These are phyloP conservation scores for Hirundo rustica DNA, from an alignment of 2,797 vertebrate genomes.

Conservation along the genomic window DNA sequence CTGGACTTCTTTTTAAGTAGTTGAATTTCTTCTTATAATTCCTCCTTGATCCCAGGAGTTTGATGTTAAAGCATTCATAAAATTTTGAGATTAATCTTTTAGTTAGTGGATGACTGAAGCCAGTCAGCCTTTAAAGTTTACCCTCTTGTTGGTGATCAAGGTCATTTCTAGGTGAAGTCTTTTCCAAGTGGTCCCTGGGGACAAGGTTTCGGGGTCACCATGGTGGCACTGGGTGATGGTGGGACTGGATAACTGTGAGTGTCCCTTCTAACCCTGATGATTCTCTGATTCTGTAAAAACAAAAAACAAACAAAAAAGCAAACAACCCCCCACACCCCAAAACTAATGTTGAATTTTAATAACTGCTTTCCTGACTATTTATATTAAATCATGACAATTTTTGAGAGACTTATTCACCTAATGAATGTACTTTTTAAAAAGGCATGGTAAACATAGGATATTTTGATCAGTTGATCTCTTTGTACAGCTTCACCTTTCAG, in stretches of 20 bases:
- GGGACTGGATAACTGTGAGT: not conserved
- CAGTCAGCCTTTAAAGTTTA: not conserved
- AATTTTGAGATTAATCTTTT: not conserved
- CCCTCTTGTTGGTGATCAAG: not conserved
- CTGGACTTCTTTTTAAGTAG: not conserved
- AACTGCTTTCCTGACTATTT: not conserved
- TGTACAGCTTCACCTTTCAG: not conserved
- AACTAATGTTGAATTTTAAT: not conserved
- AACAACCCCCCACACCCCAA: accelerated
- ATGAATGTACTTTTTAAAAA: not conserved
- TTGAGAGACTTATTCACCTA: not conserved
- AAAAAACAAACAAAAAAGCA: not conserved
- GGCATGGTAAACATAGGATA: not conserved
- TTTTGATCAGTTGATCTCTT: not conserved
- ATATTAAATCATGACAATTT: not conserved
- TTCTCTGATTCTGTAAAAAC: not conserved
- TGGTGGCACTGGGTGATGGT: not conserved
- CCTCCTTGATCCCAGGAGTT: not conserved
- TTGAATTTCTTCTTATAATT: not conserved
- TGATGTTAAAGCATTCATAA: not conserved
- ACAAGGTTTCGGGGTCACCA: not conserved
- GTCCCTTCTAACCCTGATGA: not conserved
- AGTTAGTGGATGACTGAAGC: not conserved
- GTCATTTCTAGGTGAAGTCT: not conserved
- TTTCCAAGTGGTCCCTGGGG: not conserved